Evolutionary conservation across 2,113 vertebrate genomes (phyloP), one percentile per base, ranked within the genome.

Genomic region (Centropristis striata): DNA sequence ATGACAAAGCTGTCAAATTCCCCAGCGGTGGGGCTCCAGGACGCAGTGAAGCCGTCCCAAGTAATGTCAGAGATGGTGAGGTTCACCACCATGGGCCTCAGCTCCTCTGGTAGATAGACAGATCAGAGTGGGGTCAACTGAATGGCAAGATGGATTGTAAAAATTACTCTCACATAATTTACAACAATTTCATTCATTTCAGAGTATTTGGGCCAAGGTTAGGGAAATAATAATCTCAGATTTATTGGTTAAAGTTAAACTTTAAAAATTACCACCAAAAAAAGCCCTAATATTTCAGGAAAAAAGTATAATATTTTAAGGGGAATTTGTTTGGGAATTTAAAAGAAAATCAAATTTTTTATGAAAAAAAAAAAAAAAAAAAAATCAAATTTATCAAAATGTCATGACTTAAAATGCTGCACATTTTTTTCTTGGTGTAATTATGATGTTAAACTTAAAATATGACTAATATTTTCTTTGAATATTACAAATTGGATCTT

Each of bases 1-100:
- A 99, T 80, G 89, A 97, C 75, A 96, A 98, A 98, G 92, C 58
- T 93, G 84, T 97, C 95, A 95, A 93, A 99, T 66, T 90, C 92
- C 59, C 94, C 95, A 0, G 89, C 93, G 0, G 86, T 82, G 82
- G 96, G 95, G 3, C 79, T 96, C 98, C 98, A 99, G 93, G 95
- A 96, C 84, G 96, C 96, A 85, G 87, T 96, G 95, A 99, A 95
- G 91, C 96, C 89, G 86, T 97, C 95, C 96, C 97, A 98, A 90
- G 95, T 95, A 86, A 95, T 77, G 87, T 96, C 57, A 37, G 96
- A 93, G 20, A 97, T 92, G 20, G 91, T 91, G 39, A 98, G 86
- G 60, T 93, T 86, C 67, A 95, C 93, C 92, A 97, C 92, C 82
- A 73, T 78, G 25, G 96, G 95, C 83, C 89, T 87, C 88, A 71